phyloP scores from a whole-genome alignment of 2,797 vertebrate species.

The Galago senegalensis region DNA sequence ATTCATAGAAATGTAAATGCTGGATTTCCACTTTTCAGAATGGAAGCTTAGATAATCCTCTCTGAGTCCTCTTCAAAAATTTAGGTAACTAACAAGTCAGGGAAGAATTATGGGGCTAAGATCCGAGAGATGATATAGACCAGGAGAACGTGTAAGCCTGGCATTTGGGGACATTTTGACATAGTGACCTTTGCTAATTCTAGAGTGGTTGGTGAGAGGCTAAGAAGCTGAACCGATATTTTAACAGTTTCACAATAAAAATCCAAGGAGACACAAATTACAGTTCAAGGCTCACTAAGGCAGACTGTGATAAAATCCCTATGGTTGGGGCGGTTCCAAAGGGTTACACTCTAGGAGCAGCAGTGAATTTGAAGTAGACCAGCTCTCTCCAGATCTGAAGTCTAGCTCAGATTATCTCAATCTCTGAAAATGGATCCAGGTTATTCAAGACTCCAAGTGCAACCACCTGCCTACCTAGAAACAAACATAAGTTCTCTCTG shows the following conservation, averaged over 20 bases:
- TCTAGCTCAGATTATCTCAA: conserved; percentile 24
- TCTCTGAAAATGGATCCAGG: background rate
- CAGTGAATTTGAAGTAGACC: conserved; percentile 8
- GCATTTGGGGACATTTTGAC: conserved; percentile 26
- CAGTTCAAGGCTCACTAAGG: background rate
- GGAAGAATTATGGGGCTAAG: background rate
- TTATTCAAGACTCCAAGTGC: background rate
- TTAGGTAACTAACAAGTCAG: background rate
- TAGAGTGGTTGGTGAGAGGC: background rate
- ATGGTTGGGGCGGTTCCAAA: conserved; percentile 19
- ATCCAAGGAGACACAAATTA: background rate
- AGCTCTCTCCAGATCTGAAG: background rate
- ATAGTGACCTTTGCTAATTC: background rate
- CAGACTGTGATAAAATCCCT: background rate
- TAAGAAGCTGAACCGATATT: background rate
- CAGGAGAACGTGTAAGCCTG: background rate
- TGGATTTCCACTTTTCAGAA: background rate
- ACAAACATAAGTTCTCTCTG: background rate
- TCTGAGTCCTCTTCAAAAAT: background rate
- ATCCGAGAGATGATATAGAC: background rate
- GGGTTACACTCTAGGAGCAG: background rate
- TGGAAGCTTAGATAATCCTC: background rate
- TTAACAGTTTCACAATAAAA: background rate
- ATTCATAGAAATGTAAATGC: conserved; percentile 46
- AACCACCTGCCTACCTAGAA: background rate